Conservation (phyloP, 2,797 vertebrate genomes). For the Arremon aurantiirostris region DNA sequence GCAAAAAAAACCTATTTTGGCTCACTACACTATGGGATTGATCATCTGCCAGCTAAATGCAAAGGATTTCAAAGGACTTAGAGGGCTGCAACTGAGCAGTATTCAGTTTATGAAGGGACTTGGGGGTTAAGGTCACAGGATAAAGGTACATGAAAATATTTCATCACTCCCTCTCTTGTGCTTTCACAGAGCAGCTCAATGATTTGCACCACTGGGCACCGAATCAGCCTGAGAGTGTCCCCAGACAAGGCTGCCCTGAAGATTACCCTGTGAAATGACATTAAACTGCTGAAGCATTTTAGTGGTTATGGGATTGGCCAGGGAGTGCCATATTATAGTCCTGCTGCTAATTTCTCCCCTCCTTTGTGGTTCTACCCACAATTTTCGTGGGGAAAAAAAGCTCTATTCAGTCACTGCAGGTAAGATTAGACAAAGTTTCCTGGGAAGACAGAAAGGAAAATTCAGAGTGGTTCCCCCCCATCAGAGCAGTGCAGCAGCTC, state of each 20-base stretch:
- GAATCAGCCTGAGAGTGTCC: background rate
- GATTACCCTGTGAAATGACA: conserved; percentile 42
- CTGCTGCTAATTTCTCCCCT: conserved; percentile 9
- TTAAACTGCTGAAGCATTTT: conserved; percentile 48
- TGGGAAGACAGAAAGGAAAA: background rate
- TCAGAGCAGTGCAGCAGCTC: background rate
- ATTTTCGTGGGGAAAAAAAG: background rate
- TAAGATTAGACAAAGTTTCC: background rate
- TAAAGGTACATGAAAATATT: conserved; percentile 2
- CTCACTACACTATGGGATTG: background rate
- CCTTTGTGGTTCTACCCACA: background rate
- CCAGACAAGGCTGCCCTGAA: conserved; percentile 37
- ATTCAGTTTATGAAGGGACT: background rate
- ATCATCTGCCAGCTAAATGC: background rate
- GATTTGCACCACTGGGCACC: conserved; percentile 40
- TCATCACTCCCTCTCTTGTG: background rate
- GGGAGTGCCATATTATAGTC: background rate
- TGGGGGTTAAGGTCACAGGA: background rate
- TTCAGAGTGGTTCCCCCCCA: background rate
- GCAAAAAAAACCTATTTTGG: background rate
- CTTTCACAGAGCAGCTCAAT: background rate
- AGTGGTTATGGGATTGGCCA: conserved; percentile 30
- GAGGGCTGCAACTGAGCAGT: background rate
- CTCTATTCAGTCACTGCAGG: background rate
- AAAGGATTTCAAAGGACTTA: background rate